A percentile compares a stretch with the other conserved stretches of the same genome.
phyloP scores from a whole-genome alignment of 2,797 vertebrate species.

The Neomorphus geoffroyi region DNA sequence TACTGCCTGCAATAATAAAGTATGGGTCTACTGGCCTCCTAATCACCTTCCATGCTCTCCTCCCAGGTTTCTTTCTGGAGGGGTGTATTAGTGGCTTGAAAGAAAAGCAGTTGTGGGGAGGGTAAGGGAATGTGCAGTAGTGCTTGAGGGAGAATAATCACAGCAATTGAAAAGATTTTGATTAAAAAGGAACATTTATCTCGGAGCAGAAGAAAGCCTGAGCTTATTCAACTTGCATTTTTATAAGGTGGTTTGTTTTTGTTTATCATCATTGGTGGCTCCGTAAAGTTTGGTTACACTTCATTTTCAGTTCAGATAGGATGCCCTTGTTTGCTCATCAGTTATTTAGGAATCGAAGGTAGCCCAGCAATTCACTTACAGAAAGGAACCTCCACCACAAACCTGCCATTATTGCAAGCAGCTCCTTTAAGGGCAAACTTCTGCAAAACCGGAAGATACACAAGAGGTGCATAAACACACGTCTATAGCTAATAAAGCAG shows the following conservation, averaged over 20 bases:
- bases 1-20: background rate
- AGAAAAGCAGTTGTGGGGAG: background rate
- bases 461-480: background rate
- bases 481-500: background rate
- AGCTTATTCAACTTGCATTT: background rate
- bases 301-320: background rate
- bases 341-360: background rate
- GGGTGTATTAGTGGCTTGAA: background rate
- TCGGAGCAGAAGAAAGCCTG: background rate
- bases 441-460: background rate
- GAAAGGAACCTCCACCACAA: background rate
- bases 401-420: background rate
- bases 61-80: background rate
- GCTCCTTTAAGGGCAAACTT: background rate
- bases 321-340: background rate
- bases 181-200: background rate
- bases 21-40: background rate
- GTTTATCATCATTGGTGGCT: background rate
- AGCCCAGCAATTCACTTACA: rapidly evolving
- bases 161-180: background rate
- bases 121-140: background rate
- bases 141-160: background rate
- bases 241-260: background rate
- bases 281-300: background rate
- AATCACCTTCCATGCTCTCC: background rate